Evolutionary conservation across 2,888 invertebrate species (phyloP), one percentile per base, ranked within the genome.

Genomic region (Anthrax anthrax): DNA sequence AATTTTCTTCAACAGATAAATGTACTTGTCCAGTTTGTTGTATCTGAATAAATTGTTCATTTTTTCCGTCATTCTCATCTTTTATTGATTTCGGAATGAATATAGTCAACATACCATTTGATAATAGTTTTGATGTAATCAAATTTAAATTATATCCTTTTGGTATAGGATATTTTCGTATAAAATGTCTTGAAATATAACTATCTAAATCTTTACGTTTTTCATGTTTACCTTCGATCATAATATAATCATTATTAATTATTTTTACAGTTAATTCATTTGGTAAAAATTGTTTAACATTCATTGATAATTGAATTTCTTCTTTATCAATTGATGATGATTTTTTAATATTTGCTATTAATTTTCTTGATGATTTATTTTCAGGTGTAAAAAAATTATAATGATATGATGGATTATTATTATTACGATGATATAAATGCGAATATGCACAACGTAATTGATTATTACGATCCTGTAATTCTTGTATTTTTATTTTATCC

Each of bases 251-350:
- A 52, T 80, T 77, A 10, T 84, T 85, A 1, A 81, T 72, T 0
- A 83, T 84, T 63, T 84, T 86, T 18, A 88, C 85, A 10, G 75
- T 72, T 34, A 89, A 78, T 63, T 88, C 87, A 16, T 80, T 77
- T 0, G 87, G 86, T n/a, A 74, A 70, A 57, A 86, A 88, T 55
- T 86, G 82, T 57, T 81, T 77, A 1, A 87, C 84, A 59, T 87
- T 86, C 56, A 86, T 67, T 56, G 75, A 77, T 12, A 82, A 79
- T 59, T 80, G 79, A 52, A 80, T 81, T 49, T 79, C 78, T 56
- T 81, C 76, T 16, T 77, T 75, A 57, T 78, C 77, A 16, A 23
- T 13, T 8, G 23, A 27, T 27, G 23, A 23, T 23, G 23, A 27
- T 27, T 27, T 27, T 27, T 8, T 8, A 27, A 27, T 5, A 27